A percentile compares a stretch with the other conserved stretches of the same genome.
These are phyloP conservation scores for Invenusta paracnida DNA, from an alignment of 2,888 invertebrate genomes.

Conservation along the genomic window DNA sequence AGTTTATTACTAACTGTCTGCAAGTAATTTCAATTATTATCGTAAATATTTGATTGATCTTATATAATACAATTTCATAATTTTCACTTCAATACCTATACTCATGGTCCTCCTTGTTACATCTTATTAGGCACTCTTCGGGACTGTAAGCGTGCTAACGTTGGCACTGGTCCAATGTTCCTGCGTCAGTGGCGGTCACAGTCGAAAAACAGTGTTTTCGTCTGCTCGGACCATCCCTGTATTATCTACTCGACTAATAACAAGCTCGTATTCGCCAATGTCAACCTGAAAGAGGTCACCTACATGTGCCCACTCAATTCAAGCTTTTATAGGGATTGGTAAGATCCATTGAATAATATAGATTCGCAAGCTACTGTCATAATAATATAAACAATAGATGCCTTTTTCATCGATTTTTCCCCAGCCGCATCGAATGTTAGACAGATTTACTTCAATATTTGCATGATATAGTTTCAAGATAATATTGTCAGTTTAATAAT, in stretches of 20 bases:
- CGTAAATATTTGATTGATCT: too few species aligned
- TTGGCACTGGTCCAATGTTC: slow-evolving; percentile 89
- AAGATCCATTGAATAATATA: slow-evolving; percentile 43
- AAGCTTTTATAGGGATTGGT: slow-evolving; percentile 87
- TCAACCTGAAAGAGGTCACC: slow-evolving; percentile 70
- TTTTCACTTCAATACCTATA: too few species aligned
- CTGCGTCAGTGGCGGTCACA: slow-evolving; percentile 71
- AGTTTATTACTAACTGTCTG: too few species aligned
- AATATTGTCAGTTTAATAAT: too few species aligned
- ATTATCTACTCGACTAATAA: slow-evolving; percentile 99
- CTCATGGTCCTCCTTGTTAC: too few species aligned
- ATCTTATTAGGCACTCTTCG: slow-evolving; percentile 70
- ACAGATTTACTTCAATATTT: too few species aligned
- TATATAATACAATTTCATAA: too few species aligned
- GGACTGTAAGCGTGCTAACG: slow-evolving; percentile 87
- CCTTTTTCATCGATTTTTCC: not conserved
- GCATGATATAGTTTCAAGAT: too few species aligned
- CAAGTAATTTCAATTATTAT: too few species aligned
- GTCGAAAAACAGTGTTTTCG: slow-evolving; percentile 89
- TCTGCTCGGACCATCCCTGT: slow-evolving; percentile 94
- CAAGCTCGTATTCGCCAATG: slow-evolving; percentile 95
- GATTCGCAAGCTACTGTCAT: not conserved
- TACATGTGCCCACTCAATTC: slow-evolving; percentile 97
- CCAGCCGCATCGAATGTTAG: too few species aligned
- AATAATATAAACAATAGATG: not conserved